Base-by-base conservation (phyloP, 2,113 vertebrate genomes). In the Damaliscus lunatus region DNA sequence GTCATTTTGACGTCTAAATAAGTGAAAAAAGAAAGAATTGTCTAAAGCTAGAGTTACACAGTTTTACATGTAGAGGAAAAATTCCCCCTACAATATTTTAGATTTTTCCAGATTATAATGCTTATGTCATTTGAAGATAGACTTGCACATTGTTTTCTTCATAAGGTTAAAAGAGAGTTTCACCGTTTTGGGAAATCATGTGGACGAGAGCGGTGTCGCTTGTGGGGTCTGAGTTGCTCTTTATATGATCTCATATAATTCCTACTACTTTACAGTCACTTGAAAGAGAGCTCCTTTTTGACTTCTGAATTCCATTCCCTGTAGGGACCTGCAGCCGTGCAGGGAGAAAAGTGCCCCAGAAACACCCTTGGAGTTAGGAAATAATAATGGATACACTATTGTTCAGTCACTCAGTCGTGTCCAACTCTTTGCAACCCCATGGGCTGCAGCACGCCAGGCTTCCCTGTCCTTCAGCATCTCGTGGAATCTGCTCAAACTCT, bases 151-250 rank as follows among this genome's bases (percentile, higher is more conserved):
- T 31, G 15, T 40, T 93, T 86, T 46, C 11, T 48, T 53, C 52
- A 9, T 17, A 19, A 36, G 17, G 60, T 93, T 40, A 36, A 57
- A 33, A 78, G 21, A 57, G 0, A n/a, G 21, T 84, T 82, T 88
- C 23, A 19, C 43, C 25, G 7, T 55, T 81, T 90, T 52, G 90
- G 19, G 36, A 74, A 50, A 67, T 36, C 27, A 17, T 7, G 1
- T 50, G 1, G 7, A 21, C 0, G 6, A 71, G 3, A 46, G 9
- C 6, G 1, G 0, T 33, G 29, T 13, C 36, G 21, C 5, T 46
- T 1, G 0, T 16, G 46, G 15, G 48, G 46, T 31, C 12, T n/a
- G n/a, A 50, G 46, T 21, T 77, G 46, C 6, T 50, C 19, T 52
- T 50, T 12, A 43, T 80, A 33, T 36, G 23, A 55, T 67, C 46